phyloP scores from a whole-genome alignment of 1,140 invertebrate species.

The Penaeus japonicus region DNA sequence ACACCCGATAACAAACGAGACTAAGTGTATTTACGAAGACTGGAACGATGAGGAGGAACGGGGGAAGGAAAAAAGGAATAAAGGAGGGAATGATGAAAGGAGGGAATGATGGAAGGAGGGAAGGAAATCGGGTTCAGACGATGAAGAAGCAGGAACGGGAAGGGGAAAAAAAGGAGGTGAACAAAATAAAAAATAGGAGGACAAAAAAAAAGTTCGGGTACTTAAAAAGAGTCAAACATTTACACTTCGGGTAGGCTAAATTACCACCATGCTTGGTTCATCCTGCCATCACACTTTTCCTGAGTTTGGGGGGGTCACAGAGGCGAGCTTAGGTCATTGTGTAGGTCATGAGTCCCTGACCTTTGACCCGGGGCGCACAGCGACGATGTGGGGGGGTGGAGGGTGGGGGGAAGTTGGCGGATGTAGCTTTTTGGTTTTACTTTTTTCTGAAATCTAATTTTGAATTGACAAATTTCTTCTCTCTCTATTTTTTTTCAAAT shows the following conservation, averaged over 20 bases:
- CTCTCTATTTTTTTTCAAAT: too few relatives aligned
- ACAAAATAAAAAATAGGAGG: too few relatives aligned
- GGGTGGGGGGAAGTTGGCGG: not conserved
- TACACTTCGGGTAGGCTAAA: not conserved
- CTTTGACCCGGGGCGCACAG: slow-evolving; percentile 21
- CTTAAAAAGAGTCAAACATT: not conserved
- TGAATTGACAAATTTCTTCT: too few relatives aligned
- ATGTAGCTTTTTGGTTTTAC: not conserved
- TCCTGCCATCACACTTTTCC: slow-evolving; percentile 48
- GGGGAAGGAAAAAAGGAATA: not conserved
- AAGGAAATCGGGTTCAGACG: not conserved
- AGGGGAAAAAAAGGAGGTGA: too few relatives aligned
- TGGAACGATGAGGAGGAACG: not conserved
- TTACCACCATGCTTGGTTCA: slow-evolving; percentile 22
- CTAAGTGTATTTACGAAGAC: not conserved
- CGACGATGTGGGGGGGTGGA: not conserved
- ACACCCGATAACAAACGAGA: not conserved
- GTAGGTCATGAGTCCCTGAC: not conserved
- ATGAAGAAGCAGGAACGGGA: not conserved
- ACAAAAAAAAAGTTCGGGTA: too few relatives aligned
- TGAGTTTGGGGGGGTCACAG: slow-evolving; percentile 49
- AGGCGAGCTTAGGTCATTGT: slow-evolving; percentile 34
- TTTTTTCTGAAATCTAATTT: too few relatives aligned
- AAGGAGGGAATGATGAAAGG: not conserved
- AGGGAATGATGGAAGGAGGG: not conserved